phyloP scores from a whole-genome alignment of 1,140 invertebrate genomes.

The Dufourea novaeangliae region DNA sequence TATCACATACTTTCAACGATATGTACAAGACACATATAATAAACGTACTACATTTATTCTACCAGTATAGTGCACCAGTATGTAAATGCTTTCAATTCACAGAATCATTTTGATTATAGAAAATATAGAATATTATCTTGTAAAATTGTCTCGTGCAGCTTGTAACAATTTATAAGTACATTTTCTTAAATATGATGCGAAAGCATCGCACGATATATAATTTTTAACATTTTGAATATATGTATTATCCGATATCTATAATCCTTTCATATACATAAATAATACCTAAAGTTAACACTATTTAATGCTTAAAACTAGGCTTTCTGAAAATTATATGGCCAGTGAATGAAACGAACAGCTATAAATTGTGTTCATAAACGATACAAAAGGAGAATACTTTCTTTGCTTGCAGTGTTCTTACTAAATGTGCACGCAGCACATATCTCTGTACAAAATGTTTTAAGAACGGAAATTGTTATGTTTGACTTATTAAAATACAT shows the following conservation, averaged over 20 bases:
- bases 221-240: conserved; percentile 35
- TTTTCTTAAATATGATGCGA: conserved; percentile 12
- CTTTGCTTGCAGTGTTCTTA: conserved; percentile 7
- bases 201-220: conserved; percentile 4
- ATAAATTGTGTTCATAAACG: neutral
- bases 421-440: conserved; percentile 1
- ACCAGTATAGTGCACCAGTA: conserved; percentile 39
- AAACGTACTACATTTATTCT: conserved; percentile 30
- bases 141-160: conserved; percentile 8
- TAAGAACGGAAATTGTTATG: conserved; percentile 15
- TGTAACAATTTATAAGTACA: conserved; percentile 23
- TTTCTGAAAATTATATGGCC: conserved; percentile 44
- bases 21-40: conserved; percentile 37
- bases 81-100: conserved; percentile 28
- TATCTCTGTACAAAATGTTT: conserved; percentile 19
- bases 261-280: conserved; percentile 17
- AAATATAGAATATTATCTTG: conserved; percentile 35
- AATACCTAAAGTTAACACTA: conserved; percentile 17
- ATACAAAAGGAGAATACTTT: conserved; percentile 17
- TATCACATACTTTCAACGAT: conserved; percentile 50
- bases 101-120: conserved; percentile 48
- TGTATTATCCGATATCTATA: conserved; percentile 32
- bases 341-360: conserved; percentile 26
- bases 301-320: conserved; percentile 9
- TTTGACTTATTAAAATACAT: conserved; percentile 6